Base-by-base conservation (phyloP, 2,797 vertebrate species). In the Corythornis leucogaster region DNA sequence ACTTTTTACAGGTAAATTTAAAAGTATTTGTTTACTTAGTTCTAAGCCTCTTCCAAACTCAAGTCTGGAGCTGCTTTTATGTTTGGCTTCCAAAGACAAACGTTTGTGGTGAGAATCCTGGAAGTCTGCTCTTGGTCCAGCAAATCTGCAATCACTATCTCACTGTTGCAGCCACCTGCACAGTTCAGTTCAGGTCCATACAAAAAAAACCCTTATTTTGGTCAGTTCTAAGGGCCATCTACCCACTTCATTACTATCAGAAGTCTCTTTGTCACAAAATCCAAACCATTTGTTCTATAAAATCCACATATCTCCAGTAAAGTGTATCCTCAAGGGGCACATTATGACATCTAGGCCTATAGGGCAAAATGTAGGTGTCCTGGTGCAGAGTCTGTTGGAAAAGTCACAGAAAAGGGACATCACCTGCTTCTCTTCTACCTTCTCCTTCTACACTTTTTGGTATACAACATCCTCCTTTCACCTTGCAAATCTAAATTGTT, bases 301-400 rank as follows among this genome's bases (percentile, higher is more conserved):
- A 73, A 12, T 4, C 15, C 51, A 24, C 14, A 9, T 6, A n/a
- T 5, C 15, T 50, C 33, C 62, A 66, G n/a, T 22, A 11, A 57
- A 74, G 43, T 3, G 6, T 17, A 15, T 35, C 43, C 55, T 28
- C 20, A 38, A 51, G 20, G 33, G 30, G 10, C 30, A 45, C 3
- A 0, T 15, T 15, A 5, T 2, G 35, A 43, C 4, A 1, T 6
- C 11, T 15, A 18, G 4, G 6, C 5, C 1, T 15, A 9, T 7
- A 25, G 18, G 48, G 38, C 25, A 54, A 70, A 77, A 30, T 0
- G 4, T 0, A 10, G 31, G 16, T 30, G 16, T n/a, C 45, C 6
- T 17, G 45, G 50, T 0, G 2, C 9, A 51, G 21, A 45, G 30
- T 4, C 17, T 68, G 35, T 43, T 14, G 5, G 18, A 43, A 28